Evolutionary conservation across 2,888 invertebrate genomes (phyloP).

Genomic region (Alviniconcha strummeri): DNA sequence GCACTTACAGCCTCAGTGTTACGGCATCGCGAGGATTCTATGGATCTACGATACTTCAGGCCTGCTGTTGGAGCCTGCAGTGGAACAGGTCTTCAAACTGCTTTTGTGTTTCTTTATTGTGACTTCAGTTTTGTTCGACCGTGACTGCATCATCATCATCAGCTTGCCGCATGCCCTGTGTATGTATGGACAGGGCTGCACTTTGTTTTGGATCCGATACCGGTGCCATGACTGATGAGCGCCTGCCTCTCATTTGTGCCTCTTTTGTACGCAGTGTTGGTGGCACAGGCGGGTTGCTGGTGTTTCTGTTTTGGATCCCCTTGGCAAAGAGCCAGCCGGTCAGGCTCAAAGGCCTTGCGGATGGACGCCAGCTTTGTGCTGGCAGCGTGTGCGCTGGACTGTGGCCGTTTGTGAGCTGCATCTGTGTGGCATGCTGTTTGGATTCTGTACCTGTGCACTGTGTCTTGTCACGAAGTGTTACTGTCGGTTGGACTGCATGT

Average conservation of each 20-base stretch:
- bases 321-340: neutral
- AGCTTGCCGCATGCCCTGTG: neutral
- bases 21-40: too few species aligned
- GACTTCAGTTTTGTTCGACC: too few species aligned
- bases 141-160: too few species aligned
- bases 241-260: slow-evolving; percentile 26
- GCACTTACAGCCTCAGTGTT: too few species aligned
- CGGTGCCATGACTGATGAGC: slow-evolving; percentile 21
- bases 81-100: too few species aligned
- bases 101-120: too few species aligned
- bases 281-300: neutral
- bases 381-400: too few species aligned
- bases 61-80: too few species aligned
- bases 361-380: too few species aligned
- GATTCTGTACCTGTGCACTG: neutral
- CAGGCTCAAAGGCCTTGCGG: neutral
- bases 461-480: neutral
- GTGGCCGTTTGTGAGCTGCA: too few species aligned
- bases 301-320: neutral
- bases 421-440: neutral
- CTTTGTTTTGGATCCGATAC: slow-evolving; percentile 20
- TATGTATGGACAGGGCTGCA: neutral
- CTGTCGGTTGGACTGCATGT: neutral
- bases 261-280: neutral
- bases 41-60: too few species aligned